Conservation (phyloP, 2,797 vertebrate species). For the Crossoptilon crossoptilon region DNA sequence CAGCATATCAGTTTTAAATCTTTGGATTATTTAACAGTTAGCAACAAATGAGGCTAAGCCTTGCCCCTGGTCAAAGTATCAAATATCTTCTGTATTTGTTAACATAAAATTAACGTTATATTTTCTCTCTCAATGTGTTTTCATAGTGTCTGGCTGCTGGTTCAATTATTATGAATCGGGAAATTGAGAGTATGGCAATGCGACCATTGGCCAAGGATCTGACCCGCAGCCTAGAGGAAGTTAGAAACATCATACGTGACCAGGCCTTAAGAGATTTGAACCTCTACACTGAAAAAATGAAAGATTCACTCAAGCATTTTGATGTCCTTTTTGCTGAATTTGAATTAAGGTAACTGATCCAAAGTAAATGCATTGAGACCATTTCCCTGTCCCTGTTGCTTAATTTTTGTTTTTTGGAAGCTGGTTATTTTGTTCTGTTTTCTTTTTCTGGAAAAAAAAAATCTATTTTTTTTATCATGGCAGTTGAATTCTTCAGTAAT, state of each 20-base stretch:
- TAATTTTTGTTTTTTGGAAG: not conserved
- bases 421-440: not conserved
- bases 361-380: not conserved
- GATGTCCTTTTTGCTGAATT: slow-evolving; percentile 97
- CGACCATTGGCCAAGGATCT: slow-evolving; percentile 95
- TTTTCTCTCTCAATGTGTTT: not conserved
- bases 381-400: not conserved
- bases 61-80: not conserved
- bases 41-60: not conserved
- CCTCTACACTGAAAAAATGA: slow-evolving; percentile 94
- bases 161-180: slow-evolving; percentile 99
- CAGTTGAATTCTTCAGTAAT: slow-evolving; percentile 7
- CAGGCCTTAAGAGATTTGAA: slow-evolving; percentile 95
- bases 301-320: slow-evolving; percentile 92
- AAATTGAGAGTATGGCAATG: slow-evolving; percentile 99
- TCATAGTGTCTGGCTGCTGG: slow-evolving; percentile 94
- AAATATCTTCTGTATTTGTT: not conserved
- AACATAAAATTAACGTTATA: not conserved
- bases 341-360: slow-evolving; percentile 90
- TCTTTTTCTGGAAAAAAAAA: not conserved
- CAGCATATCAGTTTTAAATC: not conserved
- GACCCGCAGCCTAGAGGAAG: slow-evolving; percentile 94
- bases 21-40: not conserved
- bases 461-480: not conserved
- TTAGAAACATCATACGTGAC: slow-evolving; percentile 93